phyloP scores from a whole-genome alignment of 2,113 vertebrate genomes.

The Erythrolamprus reginae region DNA sequence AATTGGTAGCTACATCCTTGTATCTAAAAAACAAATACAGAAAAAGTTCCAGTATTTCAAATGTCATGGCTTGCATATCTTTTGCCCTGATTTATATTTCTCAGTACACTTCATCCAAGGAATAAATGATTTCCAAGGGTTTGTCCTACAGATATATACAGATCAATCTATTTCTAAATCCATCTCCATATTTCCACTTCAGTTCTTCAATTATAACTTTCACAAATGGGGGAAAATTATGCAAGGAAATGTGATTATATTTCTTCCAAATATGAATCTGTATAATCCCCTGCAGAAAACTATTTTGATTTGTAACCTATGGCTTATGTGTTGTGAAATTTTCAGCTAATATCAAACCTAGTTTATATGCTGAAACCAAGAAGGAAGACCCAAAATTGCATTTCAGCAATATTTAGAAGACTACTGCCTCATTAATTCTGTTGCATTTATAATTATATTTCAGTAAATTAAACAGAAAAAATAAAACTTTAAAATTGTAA shows the following conservation, averaged over 20 bases:
- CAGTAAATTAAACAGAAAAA: not conserved
- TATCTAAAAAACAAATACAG: not conserved
- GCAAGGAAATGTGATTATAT: not conserved
- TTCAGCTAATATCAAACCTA: not conserved
- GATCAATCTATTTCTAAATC: not conserved
- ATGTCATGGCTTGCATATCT: not conserved
- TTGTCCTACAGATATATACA: not conserved
- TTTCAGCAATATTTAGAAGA: not conserved
- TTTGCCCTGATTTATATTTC: not conserved
- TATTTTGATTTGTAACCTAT: not conserved
- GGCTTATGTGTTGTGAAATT: not conserved
- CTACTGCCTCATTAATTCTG: not conserved
- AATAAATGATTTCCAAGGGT: not conserved
- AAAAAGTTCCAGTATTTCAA: not conserved
- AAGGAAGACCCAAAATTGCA: not conserved
- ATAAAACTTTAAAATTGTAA: not conserved
- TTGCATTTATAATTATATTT: not conserved
- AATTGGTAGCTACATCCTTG: not conserved
- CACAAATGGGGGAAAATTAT: not conserved
- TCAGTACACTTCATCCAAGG: not conserved
- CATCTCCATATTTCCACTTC: not conserved
- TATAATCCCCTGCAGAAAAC: not conserved
- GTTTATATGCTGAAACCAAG: not conserved
- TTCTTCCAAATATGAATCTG: not conserved
- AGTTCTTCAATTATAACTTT: not conserved